These are phyloP conservation scores for Centropristis striata DNA, from an alignment of 2,113 vertebrate species.

Conservation along the genomic window DNA sequence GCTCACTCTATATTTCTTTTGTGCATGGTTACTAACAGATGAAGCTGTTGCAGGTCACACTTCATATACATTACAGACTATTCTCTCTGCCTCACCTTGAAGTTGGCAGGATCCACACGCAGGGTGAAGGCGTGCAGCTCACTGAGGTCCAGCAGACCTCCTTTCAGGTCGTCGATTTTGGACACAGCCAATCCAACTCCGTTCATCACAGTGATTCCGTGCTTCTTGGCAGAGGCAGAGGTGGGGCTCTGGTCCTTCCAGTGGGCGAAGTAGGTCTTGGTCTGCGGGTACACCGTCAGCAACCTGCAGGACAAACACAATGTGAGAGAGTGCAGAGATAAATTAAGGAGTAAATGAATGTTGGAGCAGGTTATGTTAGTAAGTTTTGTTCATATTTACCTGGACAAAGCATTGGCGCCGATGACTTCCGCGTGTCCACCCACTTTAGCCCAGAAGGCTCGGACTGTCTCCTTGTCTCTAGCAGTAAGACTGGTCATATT, in stretches of 20 bases:
- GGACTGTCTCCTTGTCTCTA: no score
- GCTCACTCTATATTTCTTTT: no score
- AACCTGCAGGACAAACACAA: constrained; percentile 74
- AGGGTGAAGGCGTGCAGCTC: constrained; percentile 90
- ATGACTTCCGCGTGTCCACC: no score
- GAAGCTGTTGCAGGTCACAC: no score
- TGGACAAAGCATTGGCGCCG: not conserved
- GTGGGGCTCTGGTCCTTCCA: constrained; percentile 79
- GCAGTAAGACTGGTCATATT: no score
- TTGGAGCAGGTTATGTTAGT: no score
- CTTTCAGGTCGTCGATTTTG: constrained; percentile 84
- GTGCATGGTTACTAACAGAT: no score
- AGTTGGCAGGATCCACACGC: constrained; percentile 90
- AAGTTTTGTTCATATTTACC: not conserved
- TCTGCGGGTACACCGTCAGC: constrained; percentile 83
- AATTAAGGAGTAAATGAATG: no score
- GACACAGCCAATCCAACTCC: constrained; percentile 79
- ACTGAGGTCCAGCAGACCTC: constrained; percentile 84
- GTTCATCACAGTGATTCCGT: constrained; percentile 82
- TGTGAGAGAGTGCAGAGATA: not conserved
- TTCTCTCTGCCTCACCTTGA: no score
- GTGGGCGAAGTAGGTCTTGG: constrained; percentile 94
- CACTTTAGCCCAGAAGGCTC: no score
- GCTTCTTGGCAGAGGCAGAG: constrained; percentile 80
- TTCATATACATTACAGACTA: no score